Evolutionary conservation across 23 tunicate species (phyloP).

Genomic region (Halocynthia aurantium): DNA sequence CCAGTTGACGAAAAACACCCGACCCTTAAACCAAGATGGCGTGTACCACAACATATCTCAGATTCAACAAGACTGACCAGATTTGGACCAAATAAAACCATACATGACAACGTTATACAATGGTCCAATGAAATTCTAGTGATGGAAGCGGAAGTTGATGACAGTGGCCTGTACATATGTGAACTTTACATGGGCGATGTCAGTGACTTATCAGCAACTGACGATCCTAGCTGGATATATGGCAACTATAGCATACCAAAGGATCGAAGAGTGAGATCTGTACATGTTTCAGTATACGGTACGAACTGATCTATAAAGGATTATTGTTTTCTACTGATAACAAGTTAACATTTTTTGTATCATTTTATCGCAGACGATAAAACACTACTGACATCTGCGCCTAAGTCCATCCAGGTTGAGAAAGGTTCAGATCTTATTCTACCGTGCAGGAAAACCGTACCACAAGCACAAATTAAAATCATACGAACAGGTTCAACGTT

Average conservation of each 20-base stretch:
- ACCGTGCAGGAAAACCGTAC: constrained; percentile 35
- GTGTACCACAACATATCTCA: not conserved
- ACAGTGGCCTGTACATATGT: constrained; percentile 46
- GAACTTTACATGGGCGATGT: not conserved
- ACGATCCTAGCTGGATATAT: not conserved
- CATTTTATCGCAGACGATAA: no score
- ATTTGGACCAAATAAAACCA: not conserved
- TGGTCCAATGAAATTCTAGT: not conserved
- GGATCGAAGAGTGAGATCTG: no score
- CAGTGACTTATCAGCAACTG: not conserved
- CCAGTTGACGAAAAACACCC: not conserved
- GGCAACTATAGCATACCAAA: no score
- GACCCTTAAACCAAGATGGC: constrained; percentile 3
- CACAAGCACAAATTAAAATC: no score
- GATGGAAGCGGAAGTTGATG: constrained; percentile 4
- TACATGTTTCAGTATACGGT: constrained; percentile 42
- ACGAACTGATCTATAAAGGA: no score
- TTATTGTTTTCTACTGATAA: no score
- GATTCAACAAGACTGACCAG: not conserved
- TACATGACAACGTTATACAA: not conserved
- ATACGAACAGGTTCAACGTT: no score
- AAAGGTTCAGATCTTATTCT: constrained; percentile 26
- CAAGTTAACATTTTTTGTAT: no score
- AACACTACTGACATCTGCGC: constrained; percentile 11
- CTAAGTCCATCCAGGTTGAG: not conserved